Percentiles rank a stretch among this genome's conserved stretches.
phyloP scores from a whole-genome alignment of 2,888 invertebrate species.

The Disparrhopalites patrizii region DNA sequence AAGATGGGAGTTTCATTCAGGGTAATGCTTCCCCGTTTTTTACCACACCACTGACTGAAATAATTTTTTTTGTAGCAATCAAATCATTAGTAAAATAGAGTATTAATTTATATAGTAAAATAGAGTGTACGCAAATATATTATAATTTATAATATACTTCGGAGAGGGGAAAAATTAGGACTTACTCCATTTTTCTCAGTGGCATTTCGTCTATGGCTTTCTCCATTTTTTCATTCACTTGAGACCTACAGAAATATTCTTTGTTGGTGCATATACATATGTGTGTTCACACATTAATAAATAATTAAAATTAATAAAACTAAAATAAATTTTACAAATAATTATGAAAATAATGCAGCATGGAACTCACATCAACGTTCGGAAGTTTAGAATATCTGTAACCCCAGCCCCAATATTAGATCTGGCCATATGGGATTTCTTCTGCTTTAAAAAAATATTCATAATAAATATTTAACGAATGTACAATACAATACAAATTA shows the following conservation, averaged over 20 bases:
- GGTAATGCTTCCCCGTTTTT: slow-evolving; percentile 53
- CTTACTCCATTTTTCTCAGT: slow-evolving; percentile 71
- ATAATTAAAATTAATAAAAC: not conserved
- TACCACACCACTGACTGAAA: slow-evolving; percentile 64
- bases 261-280: not conserved
- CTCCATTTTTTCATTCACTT: slow-evolving; percentile 72
- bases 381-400: slow-evolving; percentile 17
- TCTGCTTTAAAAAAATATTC: too few species aligned
- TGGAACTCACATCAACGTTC: slow-evolving; percentile 24
- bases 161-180: slow-evolving; percentile 31
- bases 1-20: slow-evolving; percentile 58
- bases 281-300: not conserved
- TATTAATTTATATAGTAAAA: too few species aligned
- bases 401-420: slow-evolving; percentile 20
- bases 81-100: slow-evolving; percentile 30
- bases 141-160: not conserved
- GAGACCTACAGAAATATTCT: slow-evolving; percentile 21
- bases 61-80: slow-evolving; percentile 25
- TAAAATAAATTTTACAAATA: not conserved
- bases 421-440: slow-evolving; percentile 20
- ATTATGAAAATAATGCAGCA: not conserved
- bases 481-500: too few species aligned
- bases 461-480: too few species aligned
- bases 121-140: too few species aligned
- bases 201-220: slow-evolving; percentile 77